phyloP scores from a whole-genome alignment of 2,888 invertebrate genomes.

The Drosophila neoperkinsi region DNA sequence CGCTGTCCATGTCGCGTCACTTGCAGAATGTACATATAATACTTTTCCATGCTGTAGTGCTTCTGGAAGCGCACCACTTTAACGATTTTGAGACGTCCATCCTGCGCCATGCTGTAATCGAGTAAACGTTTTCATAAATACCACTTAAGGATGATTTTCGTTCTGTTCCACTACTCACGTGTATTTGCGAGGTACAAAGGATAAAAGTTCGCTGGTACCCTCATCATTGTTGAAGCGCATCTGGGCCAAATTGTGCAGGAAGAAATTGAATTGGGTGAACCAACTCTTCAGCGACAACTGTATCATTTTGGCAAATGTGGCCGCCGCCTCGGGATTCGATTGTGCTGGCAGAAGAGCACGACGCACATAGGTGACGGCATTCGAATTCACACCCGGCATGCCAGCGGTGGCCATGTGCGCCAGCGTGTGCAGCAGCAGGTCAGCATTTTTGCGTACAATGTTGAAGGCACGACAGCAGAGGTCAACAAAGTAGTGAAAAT shows the following conservation, averaged over 20 bases:
- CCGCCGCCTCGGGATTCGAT: constrained; percentile 97
- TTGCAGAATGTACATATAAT: constrained; percentile 96
- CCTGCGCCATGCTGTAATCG: constrained; percentile 91
- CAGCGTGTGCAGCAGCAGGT: constrained; percentile 95
- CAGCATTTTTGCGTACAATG: constrained; percentile 95
- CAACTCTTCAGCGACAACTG: constrained; percentile 96
- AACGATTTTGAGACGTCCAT: constrained; percentile 94
- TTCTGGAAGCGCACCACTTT: constrained; percentile 96
- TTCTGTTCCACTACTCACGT: constrained; percentile 88
- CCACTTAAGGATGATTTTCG: no score
- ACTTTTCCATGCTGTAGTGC: constrained; percentile 98
- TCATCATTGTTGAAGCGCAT: constrained; percentile 96
- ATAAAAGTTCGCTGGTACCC: constrained; percentile 91
- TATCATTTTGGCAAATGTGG: constrained; percentile 98
- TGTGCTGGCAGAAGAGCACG: constrained; percentile 94
- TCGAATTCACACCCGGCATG: constrained; percentile 91
- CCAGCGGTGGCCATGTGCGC: constrained; percentile 88
- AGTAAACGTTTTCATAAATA: not conserved
- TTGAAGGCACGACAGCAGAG: constrained; percentile 99
- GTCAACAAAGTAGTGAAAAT: constrained; percentile 99
- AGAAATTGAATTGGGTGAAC: constrained; percentile 99
- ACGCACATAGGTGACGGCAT: constrained; percentile 96
- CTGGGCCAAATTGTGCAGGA: constrained; percentile 98
- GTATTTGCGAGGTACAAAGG: constrained; percentile 97
- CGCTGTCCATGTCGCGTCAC: constrained; percentile 93